A percentile compares a stretch with the other conserved stretches of the same genome.
Conservation (phyloP, 2,113 vertebrate species). For the Porphyrio hochstetteri region DNA sequence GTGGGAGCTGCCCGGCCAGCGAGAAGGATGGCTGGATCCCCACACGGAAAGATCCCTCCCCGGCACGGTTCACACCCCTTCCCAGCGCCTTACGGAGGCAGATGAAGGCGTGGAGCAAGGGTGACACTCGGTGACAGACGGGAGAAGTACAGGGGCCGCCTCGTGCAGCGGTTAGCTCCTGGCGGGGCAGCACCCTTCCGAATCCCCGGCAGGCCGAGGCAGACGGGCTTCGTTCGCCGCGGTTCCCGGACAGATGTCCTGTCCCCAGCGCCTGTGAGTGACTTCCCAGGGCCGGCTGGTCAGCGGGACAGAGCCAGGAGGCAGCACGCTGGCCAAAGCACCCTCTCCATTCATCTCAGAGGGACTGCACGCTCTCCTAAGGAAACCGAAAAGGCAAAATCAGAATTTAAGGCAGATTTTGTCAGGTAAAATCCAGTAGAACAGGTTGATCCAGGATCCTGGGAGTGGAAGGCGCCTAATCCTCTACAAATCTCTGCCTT, state of each 20-base stretch:
- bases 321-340: rapidly evolving
- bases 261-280: not conserved
- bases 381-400: not conserved
- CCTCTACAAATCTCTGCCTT: not conserved
- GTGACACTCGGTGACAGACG: not conserved
- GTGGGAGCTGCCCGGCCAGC: rapidly evolving
- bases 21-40: not conserved
- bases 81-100: not conserved
- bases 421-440: not conserved
- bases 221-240: rapidly evolving
- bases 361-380: not conserved
- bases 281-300: not conserved
- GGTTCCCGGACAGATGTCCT: not conserved
- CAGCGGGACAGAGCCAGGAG: not conserved
- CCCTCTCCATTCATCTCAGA: rapidly evolving
- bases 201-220: rapidly evolving
- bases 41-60: rapidly evolving
- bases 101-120: not conserved
- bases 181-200: rapidly evolving
- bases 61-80: rapidly evolving
- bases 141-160: not conserved
- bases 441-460: not conserved
- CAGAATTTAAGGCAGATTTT: not conserved
- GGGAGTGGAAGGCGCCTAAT: not conserved
- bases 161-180: not conserved